Evolutionary conservation across 2,888 invertebrate genomes (phyloP).

Genomic region (Tiphia femorata): DNA sequence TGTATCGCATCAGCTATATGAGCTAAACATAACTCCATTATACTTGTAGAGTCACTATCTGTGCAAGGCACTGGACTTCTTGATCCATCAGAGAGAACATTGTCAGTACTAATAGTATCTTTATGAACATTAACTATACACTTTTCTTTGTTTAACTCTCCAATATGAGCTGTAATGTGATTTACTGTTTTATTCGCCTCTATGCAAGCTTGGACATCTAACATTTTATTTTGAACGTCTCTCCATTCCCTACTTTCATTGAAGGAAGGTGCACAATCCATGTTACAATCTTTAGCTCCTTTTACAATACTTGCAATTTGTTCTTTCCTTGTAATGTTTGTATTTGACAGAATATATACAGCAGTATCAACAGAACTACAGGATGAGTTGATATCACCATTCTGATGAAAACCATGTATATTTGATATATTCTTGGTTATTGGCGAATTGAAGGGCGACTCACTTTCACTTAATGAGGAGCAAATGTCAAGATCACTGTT

Average conservation of each 20-base stretch:
- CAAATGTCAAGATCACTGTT: constrained; percentile 24
- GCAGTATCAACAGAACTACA: constrained; percentile 57
- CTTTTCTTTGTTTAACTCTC: neutral
- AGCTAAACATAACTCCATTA: too few species aligned
- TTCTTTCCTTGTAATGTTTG: constrained; percentile 50
- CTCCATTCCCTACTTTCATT: too few species aligned
- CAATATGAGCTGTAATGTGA: neutral
- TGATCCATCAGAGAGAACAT: too few species aligned
- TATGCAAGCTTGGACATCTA: too few species aligned
- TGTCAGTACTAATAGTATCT: too few species aligned
- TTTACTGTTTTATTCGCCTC: neutral
- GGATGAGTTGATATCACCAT: constrained; percentile 21
- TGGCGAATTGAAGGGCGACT: neutral
- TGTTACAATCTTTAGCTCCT: constrained; percentile 31
- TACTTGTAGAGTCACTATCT: too few species aligned
- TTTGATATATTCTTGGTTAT: neutral
- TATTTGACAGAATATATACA: constrained; percentile 55
- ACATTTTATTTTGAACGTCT: too few species aligned
- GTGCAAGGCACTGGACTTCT: too few species aligned
- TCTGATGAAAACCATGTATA: neutral
- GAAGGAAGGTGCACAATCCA: too few species aligned
- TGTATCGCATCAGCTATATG: too few species aligned
- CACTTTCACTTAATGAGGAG: constrained; percentile 41
- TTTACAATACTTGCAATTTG: constrained; percentile 46
- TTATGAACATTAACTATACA: too few species aligned